Evolutionary conservation across 2,888 invertebrate species (phyloP), one percentile per base, ranked within the genome.

Genomic region (Griposia aprilina): DNA sequence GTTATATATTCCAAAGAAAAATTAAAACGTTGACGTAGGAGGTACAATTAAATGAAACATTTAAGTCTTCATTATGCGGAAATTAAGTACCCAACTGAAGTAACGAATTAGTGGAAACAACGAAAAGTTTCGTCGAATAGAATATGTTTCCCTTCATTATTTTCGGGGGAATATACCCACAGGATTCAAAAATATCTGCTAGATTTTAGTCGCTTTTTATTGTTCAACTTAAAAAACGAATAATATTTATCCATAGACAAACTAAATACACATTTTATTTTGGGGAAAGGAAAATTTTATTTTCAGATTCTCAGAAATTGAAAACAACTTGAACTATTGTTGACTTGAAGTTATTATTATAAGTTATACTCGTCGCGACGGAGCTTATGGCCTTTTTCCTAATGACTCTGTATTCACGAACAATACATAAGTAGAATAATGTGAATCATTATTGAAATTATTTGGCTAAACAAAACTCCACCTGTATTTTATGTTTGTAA

Each of bases 231-330:
- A 41, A 6, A 74, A 20, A 63, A 48, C 30, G 20, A 23, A 30
- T 23, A 17, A 20, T 41, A 74, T 52, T 26, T 52, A 13, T 30
- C 10, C 7, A 20, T 13, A 15, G 48, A 13, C 63, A 15, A 75
- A 36, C 30, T 36, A 36, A 2, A 36, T 36, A 36, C 1, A 36
- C 30, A 52, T 20, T 7, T n/a, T 78, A 57, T 65, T 63, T 30
- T 13, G 3, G 36, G 15, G 15, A 30, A 45, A 50, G 41, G 3
- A 10, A 63, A 41, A 26, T 63, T 48, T 10, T 50, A 41, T 66
- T 30, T 52, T 15, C 59, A 15, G n/a, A n/a, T 65, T 65, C 20
- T 65, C 17, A 55, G 36, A 78, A 62, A 78, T 68, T 62, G 48
- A 55, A 23, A 59, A 65, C 20, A 50, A 67, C 45, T n/a, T n/a